Evolutionary conservation across 2,113 vertebrate species (phyloP), one percentile per base, ranked within the genome.

Genomic region (Oncorhynchus mykiss): DNA sequence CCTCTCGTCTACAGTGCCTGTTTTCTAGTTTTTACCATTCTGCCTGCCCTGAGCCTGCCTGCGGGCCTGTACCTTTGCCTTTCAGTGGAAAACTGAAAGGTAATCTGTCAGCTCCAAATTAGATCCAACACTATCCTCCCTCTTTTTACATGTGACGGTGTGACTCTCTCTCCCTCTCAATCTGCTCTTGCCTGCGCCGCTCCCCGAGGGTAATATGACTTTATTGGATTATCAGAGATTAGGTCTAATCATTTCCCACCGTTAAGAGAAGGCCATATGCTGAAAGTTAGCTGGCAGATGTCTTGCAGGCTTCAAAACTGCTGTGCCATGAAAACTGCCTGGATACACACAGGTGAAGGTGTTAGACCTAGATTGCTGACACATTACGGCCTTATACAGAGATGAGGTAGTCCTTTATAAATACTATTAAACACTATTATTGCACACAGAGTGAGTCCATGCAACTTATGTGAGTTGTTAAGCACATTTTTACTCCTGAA

Each of bases 151-250:
- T 45, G 8, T 45, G 39, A 9, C 39, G 11, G 39, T 11, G 39
- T 45, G 39, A 45, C 39, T 45, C 39, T 5, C 60, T 64, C 60
- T 64, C 24, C 24, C 60, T 45, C n/a, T 75, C 69, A 82, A 70
- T 68, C 49, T 79, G 78, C 71, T 70, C 75, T 67, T 45, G 0
- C 20, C 65, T 71, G 5, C n/a, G 39, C 31, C 73, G 48, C 59
- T 69, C 51, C 74, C 74, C 77, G 27, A 72, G 76, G 82, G 67
- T 84, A 83, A 75, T 85, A 73, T 59, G 69, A 59, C 29, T 67
- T 68, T 77, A 88, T 86, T 79, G 90, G 90, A 92, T 93, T 91
- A 93, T 67, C 87, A 39, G 71, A 78, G 88, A 88, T 92, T 90
- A 86, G 54, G 70, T 57, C 79, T 91, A 89, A 90, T 89, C 74